phyloP scores from a whole-genome alignment of 2,888 invertebrate species.

The Dynastes hyllus region DNA sequence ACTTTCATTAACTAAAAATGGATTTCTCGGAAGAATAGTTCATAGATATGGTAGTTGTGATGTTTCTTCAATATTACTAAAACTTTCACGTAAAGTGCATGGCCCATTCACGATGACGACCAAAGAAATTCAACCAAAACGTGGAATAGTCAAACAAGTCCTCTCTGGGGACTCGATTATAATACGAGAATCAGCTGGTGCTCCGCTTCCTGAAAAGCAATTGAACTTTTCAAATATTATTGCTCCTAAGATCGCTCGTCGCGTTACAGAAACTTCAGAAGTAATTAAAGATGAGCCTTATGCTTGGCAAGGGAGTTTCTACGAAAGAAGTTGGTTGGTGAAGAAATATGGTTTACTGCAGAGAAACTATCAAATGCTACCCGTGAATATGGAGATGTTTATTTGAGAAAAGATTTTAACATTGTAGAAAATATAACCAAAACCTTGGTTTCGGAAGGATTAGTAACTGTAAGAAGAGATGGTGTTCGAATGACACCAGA shows the following conservation, averaged over 20 bases:
- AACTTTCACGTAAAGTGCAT: slow-evolving; percentile 48
- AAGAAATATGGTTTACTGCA: slow-evolving; percentile 88
- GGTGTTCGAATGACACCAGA: slow-evolving; percentile 79
- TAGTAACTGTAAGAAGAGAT: slow-evolving; percentile 86
- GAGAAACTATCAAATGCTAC: slow-evolving; percentile 89
- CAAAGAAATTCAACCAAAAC: slow-evolving; percentile 70
- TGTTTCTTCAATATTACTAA: no score
- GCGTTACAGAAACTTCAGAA: slow-evolving; percentile 78
- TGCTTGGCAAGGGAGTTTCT: slow-evolving; percentile 97
- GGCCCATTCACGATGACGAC: slow-evolving; percentile 75
- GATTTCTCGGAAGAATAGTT: no score
- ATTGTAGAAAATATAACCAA: slow-evolving; percentile 93
- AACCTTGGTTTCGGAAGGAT: slow-evolving; percentile 89
- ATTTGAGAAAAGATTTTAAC: slow-evolving; percentile 82
- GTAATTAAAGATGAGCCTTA: slow-evolving; percentile 90
- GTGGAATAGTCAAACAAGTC: slow-evolving; percentile 80
- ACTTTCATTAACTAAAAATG: no score
- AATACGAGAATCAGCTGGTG: slow-evolving; percentile 90
- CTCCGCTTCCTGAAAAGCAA: slow-evolving; percentile 94
- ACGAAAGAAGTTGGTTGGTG: slow-evolving; percentile 92
- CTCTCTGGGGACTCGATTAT: slow-evolving; percentile 97
- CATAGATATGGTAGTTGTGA: no score
- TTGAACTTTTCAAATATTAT: slow-evolving; percentile 92
- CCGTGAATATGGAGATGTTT: slow-evolving; percentile 92
- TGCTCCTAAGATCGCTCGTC: slow-evolving; percentile 92